Evolutionary conservation across 2,888 invertebrate genomes (phyloP).

Genomic region (Mesorhabditis spiculigera): DNA sequence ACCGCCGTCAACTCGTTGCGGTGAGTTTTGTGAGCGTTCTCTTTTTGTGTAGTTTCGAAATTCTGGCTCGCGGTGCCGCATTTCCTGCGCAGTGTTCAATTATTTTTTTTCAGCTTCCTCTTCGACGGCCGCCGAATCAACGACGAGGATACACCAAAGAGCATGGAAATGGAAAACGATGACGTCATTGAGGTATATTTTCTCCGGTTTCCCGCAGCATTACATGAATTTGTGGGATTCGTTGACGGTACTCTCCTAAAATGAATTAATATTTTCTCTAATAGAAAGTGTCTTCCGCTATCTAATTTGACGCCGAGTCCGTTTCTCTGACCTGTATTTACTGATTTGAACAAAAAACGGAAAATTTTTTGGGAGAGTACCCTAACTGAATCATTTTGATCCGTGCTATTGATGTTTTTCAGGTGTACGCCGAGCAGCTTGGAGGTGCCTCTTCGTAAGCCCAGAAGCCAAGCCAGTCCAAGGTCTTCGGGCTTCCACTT

Average conservation of each 20-base stretch:
- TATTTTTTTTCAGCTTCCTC: slow-evolving; percentile 63
- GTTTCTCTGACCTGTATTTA: no score
- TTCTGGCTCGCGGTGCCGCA: no score
- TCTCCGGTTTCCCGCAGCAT: slow-evolving; percentile 14
- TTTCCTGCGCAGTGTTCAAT: background rate
- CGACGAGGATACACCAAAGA: slow-evolving; percentile 72
- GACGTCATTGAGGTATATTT: slow-evolving; percentile 71
- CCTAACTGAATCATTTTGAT: slow-evolving; percentile 1
- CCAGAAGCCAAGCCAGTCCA: no score
- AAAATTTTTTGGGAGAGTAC: background rate
- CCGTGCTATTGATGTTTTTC: background rate
- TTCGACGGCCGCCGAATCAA: slow-evolving; percentile 73
- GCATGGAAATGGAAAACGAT: slow-evolving; percentile 70
- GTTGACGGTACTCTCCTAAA: background rate
- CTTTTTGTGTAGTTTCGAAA: no score
- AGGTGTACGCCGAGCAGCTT: slow-evolving; percentile 50
- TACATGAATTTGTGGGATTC: background rate
- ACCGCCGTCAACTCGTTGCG: slow-evolving; percentile 69
- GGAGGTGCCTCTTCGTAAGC: slow-evolving; percentile 25
- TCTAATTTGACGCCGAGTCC: no score
- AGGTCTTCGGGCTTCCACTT: no score
- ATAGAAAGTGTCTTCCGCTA: background rate
- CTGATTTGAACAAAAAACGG: no score
- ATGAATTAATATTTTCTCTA: background rate
- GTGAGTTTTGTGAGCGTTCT: slow-evolving; percentile 9